phyloP scores from a whole-genome alignment of 2,113 vertebrate species.

The Zosterops lateralis region DNA sequence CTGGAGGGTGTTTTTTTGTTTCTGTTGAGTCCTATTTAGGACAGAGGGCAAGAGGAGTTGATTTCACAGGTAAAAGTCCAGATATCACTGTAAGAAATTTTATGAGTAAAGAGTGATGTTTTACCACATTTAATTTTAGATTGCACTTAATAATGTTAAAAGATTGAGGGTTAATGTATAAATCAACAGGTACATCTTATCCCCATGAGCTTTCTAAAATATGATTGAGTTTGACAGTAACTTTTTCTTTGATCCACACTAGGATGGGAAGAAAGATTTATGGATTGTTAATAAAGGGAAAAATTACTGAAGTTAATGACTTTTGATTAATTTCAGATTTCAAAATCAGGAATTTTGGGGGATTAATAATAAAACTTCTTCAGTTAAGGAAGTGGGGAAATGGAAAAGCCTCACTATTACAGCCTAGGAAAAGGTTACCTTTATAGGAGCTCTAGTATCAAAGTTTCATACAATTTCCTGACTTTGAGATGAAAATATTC shows the following conservation, averaged over 20 bases:
- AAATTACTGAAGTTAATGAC: not conserved
- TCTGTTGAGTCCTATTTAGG: not conserved
- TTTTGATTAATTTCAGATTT: not conserved
- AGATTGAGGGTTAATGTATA: not conserved
- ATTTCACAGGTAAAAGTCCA: not conserved
- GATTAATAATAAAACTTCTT: not conserved
- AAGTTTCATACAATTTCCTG: not conserved
- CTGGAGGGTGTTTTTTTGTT: not conserved
- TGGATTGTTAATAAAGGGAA: not conserved
- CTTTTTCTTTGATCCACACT: not conserved
- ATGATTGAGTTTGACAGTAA: not conserved
- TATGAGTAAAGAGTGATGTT: not conserved
- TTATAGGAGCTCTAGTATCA: not conserved
- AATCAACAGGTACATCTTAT: not conserved
- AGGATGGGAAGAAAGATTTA: not conserved
- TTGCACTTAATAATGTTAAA: not conserved
- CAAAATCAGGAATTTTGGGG: not conserved
- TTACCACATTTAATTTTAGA: not conserved
- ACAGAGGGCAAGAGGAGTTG: not conserved
- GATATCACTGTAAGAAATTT: not conserved
- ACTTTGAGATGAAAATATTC: not conserved
- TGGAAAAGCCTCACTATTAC: not conserved
- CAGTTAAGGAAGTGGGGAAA: not conserved
- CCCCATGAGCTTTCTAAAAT: not conserved
- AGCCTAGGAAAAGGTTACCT: not conserved